Percentiles rank a stretch among this genome's conserved stretches.
phyloP scores from a whole-genome alignment of 2,113 vertebrate species.

The Corydoras sp. region DNA sequence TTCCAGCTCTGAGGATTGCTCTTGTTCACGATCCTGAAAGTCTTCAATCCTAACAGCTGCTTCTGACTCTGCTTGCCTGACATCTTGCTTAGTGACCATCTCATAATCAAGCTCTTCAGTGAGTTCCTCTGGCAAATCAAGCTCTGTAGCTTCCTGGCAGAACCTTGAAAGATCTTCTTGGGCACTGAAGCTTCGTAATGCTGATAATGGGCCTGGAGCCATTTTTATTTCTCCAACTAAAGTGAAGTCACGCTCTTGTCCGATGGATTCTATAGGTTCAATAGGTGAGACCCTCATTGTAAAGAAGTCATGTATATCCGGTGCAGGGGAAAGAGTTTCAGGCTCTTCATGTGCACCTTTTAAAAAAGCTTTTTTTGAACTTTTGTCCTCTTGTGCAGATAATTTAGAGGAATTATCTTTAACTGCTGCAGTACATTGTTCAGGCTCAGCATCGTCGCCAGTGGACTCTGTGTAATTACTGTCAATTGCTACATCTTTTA shows the following conservation, averaged over 20 bases:
- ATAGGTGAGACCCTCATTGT: constrained; percentile 36
- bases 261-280: constrained; percentile 13
- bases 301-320: constrained; percentile 17
- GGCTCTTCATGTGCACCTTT: constrained; percentile 17
- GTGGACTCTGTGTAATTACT: background rate
- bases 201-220: constrained; percentile 31
- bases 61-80: constrained; percentile 52
- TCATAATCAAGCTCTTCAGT: constrained; percentile 74
- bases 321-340: constrained; percentile 15
- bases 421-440: background rate
- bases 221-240: constrained; percentile 11
- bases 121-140: constrained; percentile 53
- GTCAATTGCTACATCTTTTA: background rate
- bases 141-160: constrained; percentile 14
- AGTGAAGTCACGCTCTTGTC: constrained; percentile 19
- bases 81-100: constrained; percentile 69
- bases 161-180: constrained; percentile 56
- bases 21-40: constrained; percentile 23
- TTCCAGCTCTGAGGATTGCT: constrained; percentile 52
- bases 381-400: background rate
- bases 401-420: background rate
- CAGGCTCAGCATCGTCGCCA: constrained; percentile 6
- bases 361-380: constrained; percentile 8
- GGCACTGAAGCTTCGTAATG: constrained; percentile 55
- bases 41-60: constrained; percentile 46